A percentile compares a stretch with the other conserved stretches of the same genome.
Conservation (phyloP, 2,888 invertebrate genomes). For the Drosophila diplacantha region DNA sequence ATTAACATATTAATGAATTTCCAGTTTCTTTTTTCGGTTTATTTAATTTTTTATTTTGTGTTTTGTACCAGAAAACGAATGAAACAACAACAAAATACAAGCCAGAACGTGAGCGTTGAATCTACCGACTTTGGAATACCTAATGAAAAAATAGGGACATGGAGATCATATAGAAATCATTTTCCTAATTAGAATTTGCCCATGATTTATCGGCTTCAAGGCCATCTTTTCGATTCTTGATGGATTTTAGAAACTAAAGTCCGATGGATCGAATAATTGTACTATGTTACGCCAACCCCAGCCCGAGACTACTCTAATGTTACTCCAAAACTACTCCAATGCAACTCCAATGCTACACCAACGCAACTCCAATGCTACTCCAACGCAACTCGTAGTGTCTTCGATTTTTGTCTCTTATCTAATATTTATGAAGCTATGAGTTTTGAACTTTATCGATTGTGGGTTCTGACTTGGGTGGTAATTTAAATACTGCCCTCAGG, state of each 20-base stretch:
- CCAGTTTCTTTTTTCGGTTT: conserved; percentile 56
- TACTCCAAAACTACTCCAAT: neutral
- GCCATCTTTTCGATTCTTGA: neutral
- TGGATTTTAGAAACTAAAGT: neutral
- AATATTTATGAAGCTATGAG: neutral
- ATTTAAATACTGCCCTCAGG: too few relatives aligned
- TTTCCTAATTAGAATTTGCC: neutral
- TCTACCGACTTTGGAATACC: conserved; percentile 16
- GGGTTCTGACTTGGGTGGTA: neutral
- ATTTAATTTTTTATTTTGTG: conserved; percentile 37
- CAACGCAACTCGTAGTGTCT: neutral
- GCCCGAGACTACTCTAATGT: too few relatives aligned
- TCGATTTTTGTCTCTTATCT: neutral
- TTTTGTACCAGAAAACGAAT: conserved; percentile 18
- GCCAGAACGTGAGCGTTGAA: conserved; percentile 5
- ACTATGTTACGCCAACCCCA: too few relatives aligned
- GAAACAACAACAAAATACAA: conserved; percentile 2
- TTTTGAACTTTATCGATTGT: neutral
- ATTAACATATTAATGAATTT: conserved; percentile 71
- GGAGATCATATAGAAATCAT: neutral
- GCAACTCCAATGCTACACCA: neutral
- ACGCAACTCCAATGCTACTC: neutral
- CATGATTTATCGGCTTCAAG: neutral
- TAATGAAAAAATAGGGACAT: neutral
- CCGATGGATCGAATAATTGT: neutral